Conservation (phyloP, 2,888 invertebrate species). For the Nephrocerus scutellatus region DNA sequence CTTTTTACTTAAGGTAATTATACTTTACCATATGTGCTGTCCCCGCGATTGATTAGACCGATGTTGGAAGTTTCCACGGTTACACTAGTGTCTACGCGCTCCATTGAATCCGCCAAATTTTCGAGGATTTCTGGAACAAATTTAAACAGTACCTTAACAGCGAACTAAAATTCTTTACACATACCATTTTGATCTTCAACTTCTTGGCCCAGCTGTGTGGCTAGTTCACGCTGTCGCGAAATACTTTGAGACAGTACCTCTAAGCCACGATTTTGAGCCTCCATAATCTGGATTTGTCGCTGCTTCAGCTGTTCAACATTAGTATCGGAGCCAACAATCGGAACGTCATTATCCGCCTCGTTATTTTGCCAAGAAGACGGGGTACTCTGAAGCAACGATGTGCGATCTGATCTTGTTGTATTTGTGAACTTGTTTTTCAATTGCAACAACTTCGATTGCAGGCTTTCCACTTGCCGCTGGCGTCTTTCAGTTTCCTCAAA, state of each 20-base stretch:
- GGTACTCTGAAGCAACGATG: constrained; percentile 15
- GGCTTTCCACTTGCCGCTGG: constrained; percentile 54
- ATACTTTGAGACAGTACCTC: constrained; percentile 68
- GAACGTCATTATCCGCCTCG: constrained; percentile 40
- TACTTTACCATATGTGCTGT: constrained; percentile 59
- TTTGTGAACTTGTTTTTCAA: constrained; percentile 47
- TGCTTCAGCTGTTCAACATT: constrained; percentile 49
- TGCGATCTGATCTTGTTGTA: constrained; percentile 22
- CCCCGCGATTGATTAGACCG: constrained; percentile 58
- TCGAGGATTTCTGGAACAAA: constrained; percentile 61
- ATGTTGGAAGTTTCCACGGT: constrained; percentile 61
- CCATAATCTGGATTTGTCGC: constrained; percentile 55
- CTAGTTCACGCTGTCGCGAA: constrained; percentile 67
- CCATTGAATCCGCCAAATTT: constrained; percentile 66
- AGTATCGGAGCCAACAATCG: constrained; percentile 43
- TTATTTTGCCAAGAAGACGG: constrained; percentile 26
- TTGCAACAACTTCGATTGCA: constrained; percentile 55
- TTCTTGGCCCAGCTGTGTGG: constrained; percentile 65
- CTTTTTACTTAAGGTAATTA: neutral
- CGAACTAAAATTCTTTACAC: constrained; percentile 2
- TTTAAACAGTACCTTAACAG: neutral
- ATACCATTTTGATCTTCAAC: constrained; percentile 71
- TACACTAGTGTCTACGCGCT: constrained; percentile 62
- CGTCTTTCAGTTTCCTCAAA: constrained; percentile 58
- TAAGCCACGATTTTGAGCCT: constrained; percentile 71